Conservation (phyloP, 2,113 vertebrate species). For the Tupaia tana region DNA sequence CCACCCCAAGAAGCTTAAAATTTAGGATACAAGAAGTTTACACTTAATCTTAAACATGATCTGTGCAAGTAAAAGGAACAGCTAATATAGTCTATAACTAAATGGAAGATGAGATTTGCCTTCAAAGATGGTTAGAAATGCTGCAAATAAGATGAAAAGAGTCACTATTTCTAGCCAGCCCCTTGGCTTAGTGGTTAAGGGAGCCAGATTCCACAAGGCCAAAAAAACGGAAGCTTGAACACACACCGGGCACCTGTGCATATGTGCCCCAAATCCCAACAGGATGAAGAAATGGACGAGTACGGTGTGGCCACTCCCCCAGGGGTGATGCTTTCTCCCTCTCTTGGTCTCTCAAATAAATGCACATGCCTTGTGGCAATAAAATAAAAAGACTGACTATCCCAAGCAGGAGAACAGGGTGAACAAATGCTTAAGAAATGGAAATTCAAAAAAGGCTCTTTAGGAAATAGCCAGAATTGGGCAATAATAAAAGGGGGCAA, state of each 20-base stretch:
- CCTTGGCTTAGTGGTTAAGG: too few species aligned
- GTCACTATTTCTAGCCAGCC: background rate
- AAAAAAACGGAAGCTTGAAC: too few species aligned
- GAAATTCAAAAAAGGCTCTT: background rate
- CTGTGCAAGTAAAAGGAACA: background rate
- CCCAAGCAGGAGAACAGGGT: background rate
- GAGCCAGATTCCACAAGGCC: too few species aligned
- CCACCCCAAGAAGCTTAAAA: background rate
- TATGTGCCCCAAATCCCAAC: too few species aligned
- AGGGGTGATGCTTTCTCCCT: too few species aligned
- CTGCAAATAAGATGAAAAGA: slow-evolving; percentile 7
- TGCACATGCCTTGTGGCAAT: too few species aligned
- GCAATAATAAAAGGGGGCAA: background rate
- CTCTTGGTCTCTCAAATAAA: too few species aligned
- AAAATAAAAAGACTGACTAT: background rate
- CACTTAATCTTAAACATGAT: background rate
- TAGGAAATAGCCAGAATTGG: background rate
- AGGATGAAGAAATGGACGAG: too few species aligned
- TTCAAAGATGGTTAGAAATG: background rate
- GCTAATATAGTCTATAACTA: background rate
- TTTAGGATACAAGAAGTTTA: background rate
- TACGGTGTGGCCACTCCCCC: too few species aligned
- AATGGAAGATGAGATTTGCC: background rate
- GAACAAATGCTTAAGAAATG: background rate
- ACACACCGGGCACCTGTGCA: too few species aligned